phyloP scores from a whole-genome alignment of 2,888 invertebrate genomes.

The Pheosia tremula region DNA sequence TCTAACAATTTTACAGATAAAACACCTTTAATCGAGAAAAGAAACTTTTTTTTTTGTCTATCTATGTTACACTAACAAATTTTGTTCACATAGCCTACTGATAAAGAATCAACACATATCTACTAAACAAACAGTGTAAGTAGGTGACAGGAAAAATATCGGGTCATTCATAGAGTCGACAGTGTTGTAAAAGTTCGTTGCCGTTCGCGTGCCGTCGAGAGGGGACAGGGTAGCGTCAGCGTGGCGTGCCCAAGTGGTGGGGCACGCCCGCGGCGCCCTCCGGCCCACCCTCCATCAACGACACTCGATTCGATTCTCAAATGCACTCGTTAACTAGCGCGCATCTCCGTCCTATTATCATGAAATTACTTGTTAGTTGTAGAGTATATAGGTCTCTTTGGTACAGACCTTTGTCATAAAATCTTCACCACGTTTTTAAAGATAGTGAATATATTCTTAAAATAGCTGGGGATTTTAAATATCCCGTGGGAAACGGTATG shows the following conservation, averaged over 20 bases:
- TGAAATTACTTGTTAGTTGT: constrained; percentile 18
- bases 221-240: constrained; percentile 33
- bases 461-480: too few relatives aligned
- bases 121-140: constrained; percentile 20
- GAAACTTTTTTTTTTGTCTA: too few relatives aligned
- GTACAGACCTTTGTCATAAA: too few relatives aligned
- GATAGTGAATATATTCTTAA: too few relatives aligned
- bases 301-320: constrained; percentile 56
- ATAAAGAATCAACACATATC: constrained; percentile 22
- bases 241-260: constrained; percentile 75
- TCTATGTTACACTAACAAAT: not conserved
- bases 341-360: constrained; percentile 35
- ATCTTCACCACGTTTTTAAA: too few relatives aligned
- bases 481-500: too few relatives aligned
- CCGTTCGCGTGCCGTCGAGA: constrained; percentile 46
- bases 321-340: constrained; percentile 41
- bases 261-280: constrained; percentile 39
- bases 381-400: not conserved
- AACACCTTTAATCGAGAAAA: too few relatives aligned
- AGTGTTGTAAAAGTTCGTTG: constrained; percentile 17
- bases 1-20: too few relatives aligned
- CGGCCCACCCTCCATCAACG: constrained; percentile 58
- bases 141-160: constrained; percentile 21
- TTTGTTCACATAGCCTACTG: constrained; percentile 28
- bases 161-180: constrained; percentile 19